Base-by-base conservation (phyloP, 2,113 vertebrate genomes). In the Australoheros scitulus region DNA sequence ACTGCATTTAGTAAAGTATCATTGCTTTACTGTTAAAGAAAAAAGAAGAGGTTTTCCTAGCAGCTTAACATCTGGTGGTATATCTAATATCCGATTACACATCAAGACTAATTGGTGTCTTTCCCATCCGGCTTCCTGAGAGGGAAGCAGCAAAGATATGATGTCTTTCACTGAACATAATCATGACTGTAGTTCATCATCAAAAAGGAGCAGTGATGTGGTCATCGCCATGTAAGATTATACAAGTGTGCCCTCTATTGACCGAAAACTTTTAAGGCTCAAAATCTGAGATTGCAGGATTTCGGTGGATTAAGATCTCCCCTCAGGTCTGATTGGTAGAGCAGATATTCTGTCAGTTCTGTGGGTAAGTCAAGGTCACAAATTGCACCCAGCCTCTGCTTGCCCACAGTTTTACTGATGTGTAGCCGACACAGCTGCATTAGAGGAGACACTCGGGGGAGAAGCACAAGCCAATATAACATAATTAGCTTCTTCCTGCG, bases 341-440 rank as follows among this genome's bases (percentile, higher is more conserved):
- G 94, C 29, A 98, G 96, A 88, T 97, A 97, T 18, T 29, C 85
- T 86, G 96, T 96, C 85, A 98, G 91, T 55, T 95, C 86, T 0
- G 95, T 94, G 0, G 97, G 97, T 26, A 97, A 93, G 13, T 87
- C 76, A 47, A 97, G 96, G 61, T 58, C 80, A 11, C 61, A 61
- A 90, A 97, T 96, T 77, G 91, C 94, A 77, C 92, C 88, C 74
- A 96, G 95, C 17, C 96, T 96, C 55, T 87, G 89, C 83, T 91
- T 89, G 84, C 96, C 94, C 90, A 97, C 94, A 83, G 91, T 96
- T 84, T 88, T 97, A 85, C 97, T 95, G 91, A 97, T 95, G 90
- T 86, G 86, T 64, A 97, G 91, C 76, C 97, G 96, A 72, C 97
- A 98, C 75, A 97, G 79, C 87, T 97, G 96, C 95, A 93, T 96